These are phyloP conservation scores for Silurus aristotelis DNA, from an alignment of 2,797 vertebrate genomes.

Conservation along the genomic window DNA sequence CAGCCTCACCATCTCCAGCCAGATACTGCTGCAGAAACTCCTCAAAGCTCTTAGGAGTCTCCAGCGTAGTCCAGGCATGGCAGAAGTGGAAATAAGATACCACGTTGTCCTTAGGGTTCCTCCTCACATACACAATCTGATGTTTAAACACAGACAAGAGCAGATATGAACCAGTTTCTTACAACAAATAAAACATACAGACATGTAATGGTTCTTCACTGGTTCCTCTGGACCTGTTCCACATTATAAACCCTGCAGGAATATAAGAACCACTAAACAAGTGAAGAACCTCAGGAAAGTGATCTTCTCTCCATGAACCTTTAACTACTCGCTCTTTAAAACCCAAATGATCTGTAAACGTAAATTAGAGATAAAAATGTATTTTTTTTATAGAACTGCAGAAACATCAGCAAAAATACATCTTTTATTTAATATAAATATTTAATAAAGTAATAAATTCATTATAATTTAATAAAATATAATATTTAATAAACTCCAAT, in stretches of 20 bases:
- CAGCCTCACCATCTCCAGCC: slow-evolving; percentile 57
- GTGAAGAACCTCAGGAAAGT: not conserved
- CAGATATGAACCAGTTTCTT: not conserved
- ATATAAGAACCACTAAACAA: not conserved
- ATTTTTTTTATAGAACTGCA: too few species aligned
- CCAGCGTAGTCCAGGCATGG: not conserved
- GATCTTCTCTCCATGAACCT: not conserved
- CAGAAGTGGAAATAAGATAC: slow-evolving; percentile 68
- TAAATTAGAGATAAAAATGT: not conserved
- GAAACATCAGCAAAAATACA: too few species aligned
- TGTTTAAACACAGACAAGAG: slow-evolving; percentile 16
- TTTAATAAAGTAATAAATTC: too few species aligned
- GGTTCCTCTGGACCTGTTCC: not conserved
- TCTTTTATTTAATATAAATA: too few species aligned
- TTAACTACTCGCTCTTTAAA: not conserved
- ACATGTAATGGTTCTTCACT: not conserved
- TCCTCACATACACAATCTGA: slow-evolving; percentile 67
- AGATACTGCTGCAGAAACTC: slow-evolving; percentile 61
- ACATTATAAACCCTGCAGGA: not conserved
- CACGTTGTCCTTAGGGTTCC: slow-evolving; percentile 68
- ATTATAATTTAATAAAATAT: too few species aligned
- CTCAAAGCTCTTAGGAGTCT: slow-evolving; percentile 61
- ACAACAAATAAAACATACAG: not conserved
- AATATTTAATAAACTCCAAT: too few species aligned
- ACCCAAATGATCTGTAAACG: too few species aligned